phyloP scores from a whole-genome alignment of 2,888 invertebrate genomes.

The Parnassius smintheus region DNA sequence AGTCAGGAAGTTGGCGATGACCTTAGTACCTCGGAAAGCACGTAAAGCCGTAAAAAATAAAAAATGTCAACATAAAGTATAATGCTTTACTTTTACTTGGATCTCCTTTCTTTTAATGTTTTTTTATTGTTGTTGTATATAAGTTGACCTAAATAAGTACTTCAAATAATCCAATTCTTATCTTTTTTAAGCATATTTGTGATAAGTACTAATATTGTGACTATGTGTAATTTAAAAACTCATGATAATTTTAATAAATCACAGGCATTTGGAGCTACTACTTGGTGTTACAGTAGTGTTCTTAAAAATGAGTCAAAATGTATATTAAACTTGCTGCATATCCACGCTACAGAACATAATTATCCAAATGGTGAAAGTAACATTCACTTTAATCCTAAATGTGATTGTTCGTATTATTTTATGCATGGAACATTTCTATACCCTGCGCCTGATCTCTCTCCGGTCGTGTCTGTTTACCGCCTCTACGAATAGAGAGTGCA shows the following conservation, averaged over 20 bases:
- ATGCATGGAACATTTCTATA: conserved; percentile 24
- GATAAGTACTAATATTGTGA: conserved; percentile 26
- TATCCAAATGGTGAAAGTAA: conserved; percentile 62
- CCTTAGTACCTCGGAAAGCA: no score
- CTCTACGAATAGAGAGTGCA: no score
- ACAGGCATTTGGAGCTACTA: background rate
- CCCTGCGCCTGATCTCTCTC: no score
- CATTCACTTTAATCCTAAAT: conserved; percentile 59
- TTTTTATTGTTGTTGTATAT: no score
- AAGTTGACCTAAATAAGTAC: conserved; percentile 46
- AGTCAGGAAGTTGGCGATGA: no score
- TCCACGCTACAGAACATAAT: conserved; percentile 26
- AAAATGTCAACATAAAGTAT: no score
- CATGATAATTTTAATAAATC: background rate
- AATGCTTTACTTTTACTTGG: no score
- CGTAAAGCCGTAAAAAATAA: no score
- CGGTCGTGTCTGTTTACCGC: no score
- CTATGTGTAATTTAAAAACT: background rate
- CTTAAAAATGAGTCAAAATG: background rate
- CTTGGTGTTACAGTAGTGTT: background rate
- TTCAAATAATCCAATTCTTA: conserved; percentile 33
- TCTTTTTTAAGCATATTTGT: conserved; percentile 33
- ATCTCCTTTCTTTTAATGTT: no score
- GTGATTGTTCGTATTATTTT: conserved; percentile 29
- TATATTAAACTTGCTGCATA: background rate